A percentile compares a stretch with the other conserved stretches of the same genome.
These are phyloP conservation scores for Monomorium pharaonis DNA, from an alignment of 1,140 invertebrate species.

Conservation along the genomic window DNA sequence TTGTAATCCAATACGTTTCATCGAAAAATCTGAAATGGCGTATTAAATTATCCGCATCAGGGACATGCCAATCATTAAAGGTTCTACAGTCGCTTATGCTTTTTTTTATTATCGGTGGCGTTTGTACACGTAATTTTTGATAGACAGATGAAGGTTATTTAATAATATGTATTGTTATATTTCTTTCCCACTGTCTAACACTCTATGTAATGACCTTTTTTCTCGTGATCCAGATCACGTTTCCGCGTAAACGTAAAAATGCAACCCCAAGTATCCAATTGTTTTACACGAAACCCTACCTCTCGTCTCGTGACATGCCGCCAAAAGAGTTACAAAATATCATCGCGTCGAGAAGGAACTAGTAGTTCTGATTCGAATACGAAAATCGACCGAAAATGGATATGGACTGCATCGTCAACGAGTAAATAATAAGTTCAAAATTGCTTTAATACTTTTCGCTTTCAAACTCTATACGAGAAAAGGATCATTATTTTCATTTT, in stretches of 20 bases:
- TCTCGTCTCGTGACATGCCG: background rate
- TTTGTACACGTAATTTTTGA: conserved; percentile 14
- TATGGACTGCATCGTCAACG: conserved; percentile 3
- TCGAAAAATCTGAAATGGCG: background rate
- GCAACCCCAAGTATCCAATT: conserved; percentile 26
- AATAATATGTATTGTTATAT: background rate
- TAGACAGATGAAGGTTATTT: background rate
- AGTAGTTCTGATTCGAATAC: background rate
- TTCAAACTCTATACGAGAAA: background rate
- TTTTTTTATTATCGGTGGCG: background rate
- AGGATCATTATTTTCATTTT: background rate
- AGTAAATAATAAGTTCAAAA: conserved; percentile 35
- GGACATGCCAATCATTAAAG: conserved; percentile 12
- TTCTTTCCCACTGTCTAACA: background rate
- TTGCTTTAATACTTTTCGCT: background rate
- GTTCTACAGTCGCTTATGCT: background rate
- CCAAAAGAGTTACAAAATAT: conserved; percentile 36
- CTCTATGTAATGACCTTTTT: background rate
- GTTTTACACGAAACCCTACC: conserved; percentile 34
- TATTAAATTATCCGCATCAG: background rate
- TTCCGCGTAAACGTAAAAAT: conserved; percentile 19
- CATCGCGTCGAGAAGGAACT: background rate
- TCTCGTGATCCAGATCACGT: background rate
- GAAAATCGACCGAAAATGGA: conserved; percentile 22
- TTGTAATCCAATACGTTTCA: background rate